Percentiles rank a stretch among this genome's conserved stretches.
These are phyloP conservation scores for Girardia tigrina DNA, from an alignment of 2,888 invertebrate genomes.

Conservation along the genomic window DNA sequence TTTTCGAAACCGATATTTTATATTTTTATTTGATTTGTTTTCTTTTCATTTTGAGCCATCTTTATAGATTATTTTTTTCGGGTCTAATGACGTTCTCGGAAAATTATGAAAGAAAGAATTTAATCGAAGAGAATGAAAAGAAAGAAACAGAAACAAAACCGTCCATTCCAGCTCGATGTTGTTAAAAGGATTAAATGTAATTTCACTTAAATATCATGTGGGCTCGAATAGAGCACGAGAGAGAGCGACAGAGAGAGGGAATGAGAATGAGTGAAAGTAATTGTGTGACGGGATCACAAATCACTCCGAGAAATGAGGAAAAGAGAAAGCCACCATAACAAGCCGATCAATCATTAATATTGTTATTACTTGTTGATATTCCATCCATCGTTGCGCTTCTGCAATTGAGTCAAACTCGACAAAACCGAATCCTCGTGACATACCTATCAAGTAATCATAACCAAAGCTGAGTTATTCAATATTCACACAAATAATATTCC, in stretches of 20 bases:
- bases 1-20: too few relatives aligned
- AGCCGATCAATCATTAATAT: neutral
- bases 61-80: too few relatives aligned
- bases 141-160: neutral
- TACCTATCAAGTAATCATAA: conserved; percentile 55
- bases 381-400: conserved; percentile 80
- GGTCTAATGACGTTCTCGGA: too few relatives aligned
- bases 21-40: too few relatives aligned
- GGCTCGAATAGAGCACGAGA: neutral
- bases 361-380: conserved; percentile 46
- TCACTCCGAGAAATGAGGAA: neutral
- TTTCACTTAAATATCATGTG: neutral
- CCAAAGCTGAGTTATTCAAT: conserved; percentile 18
- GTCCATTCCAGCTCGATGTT: neutral
- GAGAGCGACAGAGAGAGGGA: neutral
- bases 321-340: neutral
- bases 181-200: conserved; percentile 11
- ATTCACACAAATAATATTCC: neutral
- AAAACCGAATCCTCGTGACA: conserved; percentile 75
- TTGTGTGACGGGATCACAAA: too few relatives aligned
- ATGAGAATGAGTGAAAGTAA: too few relatives aligned
- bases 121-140: too few relatives aligned
- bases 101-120: too few relatives aligned
- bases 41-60: too few relatives aligned
- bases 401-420: conserved; percentile 77